Conservation (phyloP, 2,113 vertebrate species). For the Pachyramphus minor region DNA sequence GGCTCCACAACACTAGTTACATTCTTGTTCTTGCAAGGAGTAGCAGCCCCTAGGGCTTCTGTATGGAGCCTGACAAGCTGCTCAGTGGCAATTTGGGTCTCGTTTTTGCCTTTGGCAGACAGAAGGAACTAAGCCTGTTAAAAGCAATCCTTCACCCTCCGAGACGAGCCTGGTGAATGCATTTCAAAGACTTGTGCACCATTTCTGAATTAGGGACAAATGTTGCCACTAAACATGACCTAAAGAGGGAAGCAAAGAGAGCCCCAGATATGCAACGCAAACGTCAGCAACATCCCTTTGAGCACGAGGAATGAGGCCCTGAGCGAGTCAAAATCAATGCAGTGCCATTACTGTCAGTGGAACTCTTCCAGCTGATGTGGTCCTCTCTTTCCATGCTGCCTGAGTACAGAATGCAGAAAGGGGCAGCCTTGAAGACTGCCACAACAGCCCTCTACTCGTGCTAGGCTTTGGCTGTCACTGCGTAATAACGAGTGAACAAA, state of each 20-base stretch:
- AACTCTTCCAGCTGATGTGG: not conserved
- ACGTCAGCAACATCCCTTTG: not conserved
- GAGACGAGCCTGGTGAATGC: not conserved
- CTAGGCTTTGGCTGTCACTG: not conserved
- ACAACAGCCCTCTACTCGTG: not conserved
- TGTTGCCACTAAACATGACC: not conserved
- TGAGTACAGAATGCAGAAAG: not conserved
- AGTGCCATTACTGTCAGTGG: not conserved
- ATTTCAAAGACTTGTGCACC: not conserved
- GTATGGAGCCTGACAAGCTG: not conserved
- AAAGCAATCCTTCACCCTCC: not conserved
- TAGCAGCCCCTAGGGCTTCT: not conserved
- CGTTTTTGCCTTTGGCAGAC: not conserved
- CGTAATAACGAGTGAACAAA: not conserved
- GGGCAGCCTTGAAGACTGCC: not conserved
- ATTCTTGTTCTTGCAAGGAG: not conserved
- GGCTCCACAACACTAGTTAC: not conserved
- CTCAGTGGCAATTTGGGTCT: not conserved
- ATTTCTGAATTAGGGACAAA: not conserved
- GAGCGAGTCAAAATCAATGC: not conserved
- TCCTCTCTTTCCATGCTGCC: not conserved
- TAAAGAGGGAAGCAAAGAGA: not conserved
- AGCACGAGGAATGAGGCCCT: not conserved
- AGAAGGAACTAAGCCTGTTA: not conserved
- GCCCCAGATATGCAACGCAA: not conserved